Evolutionary conservation across 2,888 invertebrate species (phyloP).

Genomic region (Dysmachus trigonus): DNA sequence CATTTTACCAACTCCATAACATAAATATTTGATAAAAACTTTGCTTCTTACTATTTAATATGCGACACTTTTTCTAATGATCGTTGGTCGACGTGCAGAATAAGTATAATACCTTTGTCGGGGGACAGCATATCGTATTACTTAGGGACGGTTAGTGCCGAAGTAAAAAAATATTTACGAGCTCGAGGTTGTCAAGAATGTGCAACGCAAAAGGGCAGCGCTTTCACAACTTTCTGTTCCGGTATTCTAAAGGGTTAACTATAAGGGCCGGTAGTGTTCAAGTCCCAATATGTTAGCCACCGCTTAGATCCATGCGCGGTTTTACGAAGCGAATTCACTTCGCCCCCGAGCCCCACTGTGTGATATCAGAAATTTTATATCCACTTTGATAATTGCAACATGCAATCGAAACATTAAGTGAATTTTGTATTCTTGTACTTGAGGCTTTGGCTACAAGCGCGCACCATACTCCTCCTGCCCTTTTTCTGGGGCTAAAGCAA

Average conservation of each 20-base stretch:
- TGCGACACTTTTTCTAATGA: not conserved
- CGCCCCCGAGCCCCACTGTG: slow-evolving; percentile 4
- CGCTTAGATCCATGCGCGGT: not conserved
- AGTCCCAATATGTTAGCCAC: not conserved
- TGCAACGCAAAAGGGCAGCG: slow-evolving; percentile 44
- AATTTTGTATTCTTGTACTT: slow-evolving; percentile 37
- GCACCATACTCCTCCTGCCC: not conserved
- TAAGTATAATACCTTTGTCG: not conserved
- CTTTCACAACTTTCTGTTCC: slow-evolving; percentile 26
- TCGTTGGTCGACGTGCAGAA: not conserved
- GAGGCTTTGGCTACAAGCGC: not conserved
- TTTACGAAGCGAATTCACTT: not conserved
- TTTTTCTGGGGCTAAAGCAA: not conserved
- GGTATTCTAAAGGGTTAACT: slow-evolving; percentile 22
- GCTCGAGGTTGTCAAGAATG: slow-evolving; percentile 31
- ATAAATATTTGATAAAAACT: not conserved
- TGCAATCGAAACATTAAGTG: slow-evolving; percentile 48
- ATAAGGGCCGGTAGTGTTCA: not conserved
- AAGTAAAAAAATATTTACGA: slow-evolving; percentile 32
- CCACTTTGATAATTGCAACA: slow-evolving; percentile 48
- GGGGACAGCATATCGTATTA: not conserved
- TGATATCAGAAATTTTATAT: slow-evolving; percentile 45
- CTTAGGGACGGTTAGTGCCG: not conserved
- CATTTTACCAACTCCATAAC: not conserved
- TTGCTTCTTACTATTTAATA: not conserved